Conservation (phyloP, 2,113 vertebrate species). For the Cephalopterus ornatus region DNA sequence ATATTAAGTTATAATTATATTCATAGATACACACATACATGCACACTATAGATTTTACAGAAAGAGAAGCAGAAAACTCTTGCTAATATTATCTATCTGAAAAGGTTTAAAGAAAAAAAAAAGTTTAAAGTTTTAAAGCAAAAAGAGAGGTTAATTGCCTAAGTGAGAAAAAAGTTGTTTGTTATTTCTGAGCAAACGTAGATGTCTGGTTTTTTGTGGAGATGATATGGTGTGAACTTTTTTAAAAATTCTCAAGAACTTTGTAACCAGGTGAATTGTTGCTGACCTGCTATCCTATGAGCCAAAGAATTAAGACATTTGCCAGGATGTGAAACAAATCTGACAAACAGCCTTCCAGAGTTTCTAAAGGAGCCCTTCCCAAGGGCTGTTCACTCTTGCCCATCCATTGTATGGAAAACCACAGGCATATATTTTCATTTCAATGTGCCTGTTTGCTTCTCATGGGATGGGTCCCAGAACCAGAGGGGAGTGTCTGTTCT, state of each 20-base stretch:
- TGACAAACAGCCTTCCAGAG: not conserved
- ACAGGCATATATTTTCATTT: not conserved
- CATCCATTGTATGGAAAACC: not conserved
- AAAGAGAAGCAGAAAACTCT: not conserved
- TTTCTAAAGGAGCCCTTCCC: not conserved
- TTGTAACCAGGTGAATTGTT: not conserved
- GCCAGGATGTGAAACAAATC: not conserved
- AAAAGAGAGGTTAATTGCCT: fast-evolving
- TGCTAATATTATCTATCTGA: not conserved
- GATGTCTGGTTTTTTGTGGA: not conserved
- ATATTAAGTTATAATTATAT: not conserved
- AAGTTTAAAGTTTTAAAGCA: no score
- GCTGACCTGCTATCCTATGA: not conserved
- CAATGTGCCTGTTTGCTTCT: not conserved
- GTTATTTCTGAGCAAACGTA: not conserved
- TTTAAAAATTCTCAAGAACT: not conserved
- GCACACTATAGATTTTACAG: not conserved
- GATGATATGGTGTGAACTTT: not conserved
- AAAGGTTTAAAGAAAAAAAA: not conserved
- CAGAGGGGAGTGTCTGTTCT: not conserved
- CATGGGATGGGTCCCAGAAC: not conserved
- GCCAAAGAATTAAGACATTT: not conserved
- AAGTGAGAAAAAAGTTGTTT: not conserved
- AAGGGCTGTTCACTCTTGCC: not conserved
- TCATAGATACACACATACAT: not conserved